A percentile compares a stretch with the other conserved stretches of the same genome.
Conservation (phyloP, 2,888 invertebrate species). For the Eristalis arbustorum region DNA sequence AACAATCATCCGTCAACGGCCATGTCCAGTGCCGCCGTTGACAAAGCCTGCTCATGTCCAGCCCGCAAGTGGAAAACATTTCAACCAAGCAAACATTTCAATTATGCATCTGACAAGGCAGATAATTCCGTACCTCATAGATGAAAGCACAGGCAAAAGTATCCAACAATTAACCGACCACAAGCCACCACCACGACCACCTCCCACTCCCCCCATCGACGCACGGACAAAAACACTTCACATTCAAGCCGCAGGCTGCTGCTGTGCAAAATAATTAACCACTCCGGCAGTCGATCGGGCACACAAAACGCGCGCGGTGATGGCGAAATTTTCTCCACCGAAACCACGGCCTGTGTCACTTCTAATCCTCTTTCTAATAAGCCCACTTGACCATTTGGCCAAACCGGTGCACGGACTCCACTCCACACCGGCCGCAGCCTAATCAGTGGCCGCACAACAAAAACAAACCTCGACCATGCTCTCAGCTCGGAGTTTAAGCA, state of each 20-base stretch:
- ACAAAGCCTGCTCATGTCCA: constrained; percentile 10
- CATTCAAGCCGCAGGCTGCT: constrained; percentile 14
- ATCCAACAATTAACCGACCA: constrained; percentile 1
- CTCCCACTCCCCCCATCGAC: neutral
- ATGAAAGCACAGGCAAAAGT: constrained; percentile 6
- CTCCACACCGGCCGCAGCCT: neutral
- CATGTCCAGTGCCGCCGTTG: neutral
- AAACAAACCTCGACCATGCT: neutral
- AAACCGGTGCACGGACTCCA: neutral
- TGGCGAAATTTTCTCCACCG: constrained; percentile 14
- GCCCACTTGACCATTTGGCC: constrained; percentile 13
- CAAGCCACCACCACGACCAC: neutral
- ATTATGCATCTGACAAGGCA: constrained; percentile 4
- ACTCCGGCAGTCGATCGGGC: neutral
- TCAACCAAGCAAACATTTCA: constrained; percentile 27
- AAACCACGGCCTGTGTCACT: neutral
- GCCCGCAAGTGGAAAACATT: neutral
- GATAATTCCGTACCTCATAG: neutral
- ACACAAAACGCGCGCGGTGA: neutral
- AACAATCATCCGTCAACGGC: neutral
- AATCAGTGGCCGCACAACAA: neutral
- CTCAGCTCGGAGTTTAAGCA: constrained; percentile 9
- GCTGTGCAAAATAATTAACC: constrained; percentile 30
- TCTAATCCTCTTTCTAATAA: constrained; percentile 30
- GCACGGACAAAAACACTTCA: constrained; percentile 25